Conservation (phyloP, 2,797 vertebrate species). For the Muraenolepis orangiensis region DNA sequence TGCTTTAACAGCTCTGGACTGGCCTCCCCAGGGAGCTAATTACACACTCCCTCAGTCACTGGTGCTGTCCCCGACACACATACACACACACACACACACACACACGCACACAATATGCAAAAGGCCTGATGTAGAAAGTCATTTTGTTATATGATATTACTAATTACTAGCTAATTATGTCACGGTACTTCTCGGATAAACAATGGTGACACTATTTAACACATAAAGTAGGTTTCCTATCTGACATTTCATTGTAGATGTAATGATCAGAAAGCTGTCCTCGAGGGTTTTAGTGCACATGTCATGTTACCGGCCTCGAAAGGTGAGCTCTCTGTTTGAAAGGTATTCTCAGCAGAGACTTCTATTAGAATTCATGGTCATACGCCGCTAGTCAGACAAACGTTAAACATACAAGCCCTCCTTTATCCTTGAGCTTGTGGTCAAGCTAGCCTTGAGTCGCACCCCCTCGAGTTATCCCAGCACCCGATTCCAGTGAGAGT, state of each 20-base stretch:
- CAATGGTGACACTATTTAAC: conserved; percentile 75
- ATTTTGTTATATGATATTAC: conserved; percentile 55
- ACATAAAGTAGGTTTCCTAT: conserved; percentile 62
- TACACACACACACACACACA: not conserved
- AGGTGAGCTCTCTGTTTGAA: not conserved
- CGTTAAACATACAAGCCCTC: not conserved
- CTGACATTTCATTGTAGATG: conserved; percentile 33
- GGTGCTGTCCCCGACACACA: conserved; percentile 61
- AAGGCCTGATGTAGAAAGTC: conserved; percentile 71
- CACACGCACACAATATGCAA: conserved; percentile 50
- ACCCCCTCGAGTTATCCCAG: not conserved
- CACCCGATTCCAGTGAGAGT: not conserved
- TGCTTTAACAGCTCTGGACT: conserved; percentile 80
- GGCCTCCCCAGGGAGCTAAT: conserved; percentile 87
- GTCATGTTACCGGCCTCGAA: not conserved
- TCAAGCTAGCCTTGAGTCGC: too few relatives aligned
- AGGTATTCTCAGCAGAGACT: not conserved
- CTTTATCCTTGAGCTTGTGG: too few relatives aligned
- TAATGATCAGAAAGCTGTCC: not conserved
- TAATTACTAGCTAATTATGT: conserved; percentile 78
- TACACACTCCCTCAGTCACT: conserved; percentile 75
- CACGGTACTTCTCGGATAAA: conserved; percentile 74
- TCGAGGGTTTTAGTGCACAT: not conserved
- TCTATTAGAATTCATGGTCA: not conserved
- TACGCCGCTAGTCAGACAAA: not conserved